Evolutionary conservation across 37 sponge, comb jelly and placozoan species (phyloP).

Genomic region (Tethya wilhelma): DNA sequence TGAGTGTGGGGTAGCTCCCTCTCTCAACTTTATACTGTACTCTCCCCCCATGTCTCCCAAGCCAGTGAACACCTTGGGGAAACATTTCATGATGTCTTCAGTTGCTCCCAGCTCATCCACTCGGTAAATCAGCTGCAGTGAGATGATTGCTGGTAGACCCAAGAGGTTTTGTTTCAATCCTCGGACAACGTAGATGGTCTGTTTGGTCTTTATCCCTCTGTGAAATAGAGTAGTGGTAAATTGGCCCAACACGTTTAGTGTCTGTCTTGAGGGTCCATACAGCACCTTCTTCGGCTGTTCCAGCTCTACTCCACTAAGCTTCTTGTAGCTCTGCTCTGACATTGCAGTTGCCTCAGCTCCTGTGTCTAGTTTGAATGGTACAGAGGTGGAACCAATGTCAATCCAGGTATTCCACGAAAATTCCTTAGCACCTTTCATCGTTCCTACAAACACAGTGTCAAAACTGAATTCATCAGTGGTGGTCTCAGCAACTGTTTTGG

Average conservation of each 20-base stretch:
- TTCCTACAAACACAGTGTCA: slow-evolving; percentile 15
- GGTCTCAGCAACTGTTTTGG: slow-evolving; percentile 23
- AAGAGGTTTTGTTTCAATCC: slow-evolving; percentile 44
- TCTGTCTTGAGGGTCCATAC: slow-evolving; percentile 33
- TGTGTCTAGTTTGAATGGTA: slow-evolving; percentile 64
- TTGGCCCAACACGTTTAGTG: slow-evolving; percentile 35
- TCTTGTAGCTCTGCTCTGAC: slow-evolving; percentile 28
- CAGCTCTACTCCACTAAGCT: slow-evolving; percentile 5
- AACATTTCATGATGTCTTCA: not conserved
- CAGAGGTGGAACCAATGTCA: not conserved
- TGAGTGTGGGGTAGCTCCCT: slow-evolving; percentile 30
- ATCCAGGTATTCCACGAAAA: slow-evolving; percentile 32
- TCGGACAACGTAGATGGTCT: slow-evolving; percentile 37
- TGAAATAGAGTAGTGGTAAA: slow-evolving; percentile 16
- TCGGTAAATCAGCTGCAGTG: slow-evolving; percentile 29
- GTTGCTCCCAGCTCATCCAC: not conserved
- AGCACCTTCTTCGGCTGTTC: slow-evolving; percentile 26
- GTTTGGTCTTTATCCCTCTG: not conserved
- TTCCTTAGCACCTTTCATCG: not conserved
- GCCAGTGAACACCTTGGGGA: slow-evolving; percentile 42
- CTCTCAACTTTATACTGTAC: slow-evolving; percentile 34
- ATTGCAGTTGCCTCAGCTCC: slow-evolving; percentile 69
- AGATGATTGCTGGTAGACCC: slow-evolving; percentile 48
- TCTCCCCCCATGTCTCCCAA: slow-evolving; percentile 41
- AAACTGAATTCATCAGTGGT: not conserved